phyloP scores from a whole-genome alignment of 2,113 vertebrate species.

The Nesospiza acunhae region DNA sequence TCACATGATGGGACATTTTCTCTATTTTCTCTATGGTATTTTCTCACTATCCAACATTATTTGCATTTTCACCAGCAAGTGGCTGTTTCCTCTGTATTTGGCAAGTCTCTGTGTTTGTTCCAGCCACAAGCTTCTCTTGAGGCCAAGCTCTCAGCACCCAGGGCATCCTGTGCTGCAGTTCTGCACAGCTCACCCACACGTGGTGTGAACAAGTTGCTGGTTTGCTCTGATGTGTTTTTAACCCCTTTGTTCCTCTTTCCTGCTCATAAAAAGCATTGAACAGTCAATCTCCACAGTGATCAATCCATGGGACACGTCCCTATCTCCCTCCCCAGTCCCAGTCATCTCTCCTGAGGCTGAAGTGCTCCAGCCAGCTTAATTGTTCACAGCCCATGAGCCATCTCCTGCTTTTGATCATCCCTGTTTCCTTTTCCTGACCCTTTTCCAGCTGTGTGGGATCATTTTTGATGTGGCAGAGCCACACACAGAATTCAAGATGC shows the following conservation, averaged over 20 bases:
- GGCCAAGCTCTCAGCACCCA: neutral
- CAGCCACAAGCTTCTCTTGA: neutral
- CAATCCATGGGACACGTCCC: neutral
- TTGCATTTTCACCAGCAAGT: neutral
- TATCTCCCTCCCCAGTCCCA: neutral
- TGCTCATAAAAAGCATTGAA: neutral
- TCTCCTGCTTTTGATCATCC: neutral
- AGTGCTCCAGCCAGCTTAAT: neutral
- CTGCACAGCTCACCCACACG: neutral
- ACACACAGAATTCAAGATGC: neutral
- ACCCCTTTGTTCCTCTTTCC: neutral
- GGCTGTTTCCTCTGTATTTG: neutral
- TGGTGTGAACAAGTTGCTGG: neutral
- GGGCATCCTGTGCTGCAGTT: neutral
- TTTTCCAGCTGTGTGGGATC: neutral
- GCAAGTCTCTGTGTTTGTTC: neutral
- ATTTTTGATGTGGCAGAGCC: conserved; percentile 7
- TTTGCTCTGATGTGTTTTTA: neutral
- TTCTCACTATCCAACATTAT: neutral
- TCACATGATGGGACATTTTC: neutral
- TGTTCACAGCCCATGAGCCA: neutral
- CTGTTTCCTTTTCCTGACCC: conserved; percentile 18
- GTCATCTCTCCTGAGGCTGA: neutral
- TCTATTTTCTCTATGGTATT: neutral
- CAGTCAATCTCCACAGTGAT: neutral